Evolutionary conservation across 1,140 invertebrate species (phyloP), one percentile per base, ranked within the genome.

Genomic region (Mactra quadrangularis): DNA sequence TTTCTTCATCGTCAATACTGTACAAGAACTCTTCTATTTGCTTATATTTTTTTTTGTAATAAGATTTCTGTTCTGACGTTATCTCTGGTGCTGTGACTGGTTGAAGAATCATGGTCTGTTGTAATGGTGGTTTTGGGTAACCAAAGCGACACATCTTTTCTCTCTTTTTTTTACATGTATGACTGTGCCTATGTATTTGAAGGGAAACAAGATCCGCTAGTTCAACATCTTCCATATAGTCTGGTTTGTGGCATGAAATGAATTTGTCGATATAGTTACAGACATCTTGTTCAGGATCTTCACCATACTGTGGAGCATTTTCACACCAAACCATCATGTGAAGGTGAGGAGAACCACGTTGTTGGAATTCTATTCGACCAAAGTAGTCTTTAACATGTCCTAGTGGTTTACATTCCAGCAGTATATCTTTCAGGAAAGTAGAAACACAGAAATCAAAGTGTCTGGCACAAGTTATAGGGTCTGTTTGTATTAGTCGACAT

Each of bases 341-440:
- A 17, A 92, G 66, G 87, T 94, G 93, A 17, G 93, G 93, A 72
- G 87, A 90, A 9, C 93, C 93, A 22, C 92, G 87, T 66, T 93
- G 90, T 81, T 93, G 92, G 83, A 92, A 93, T 82, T 93, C 91
- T 60, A 93, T 90, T 55, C 90, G 81, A n/a, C n/a, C n/a, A n/a
- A n/a, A n/a, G n/a, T n/a, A n/a, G n/a, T n/a, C n/a, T n/a, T n/a
- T n/a, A n/a, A 75, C 86, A 90, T 84, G 83, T 25, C 83, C 19
- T n/a, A 81, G 81, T 17, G 29, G 27, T 41, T 41, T 22, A 29
- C 52, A 19, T 38, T n/a, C 62, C 60, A 59, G 22, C n/a, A 82
- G 47, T 3, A 86, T 38, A 41, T 82, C 38, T 11, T 60, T 41
- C 38, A 86, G 47, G 27, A 86, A 85, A 9, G 38, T 60, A 33